A percentile compares a stretch with the other conserved stretches of the same genome.
Conservation (phyloP, 2,113 vertebrate species). For the Tachuris rubrigastra region DNA sequence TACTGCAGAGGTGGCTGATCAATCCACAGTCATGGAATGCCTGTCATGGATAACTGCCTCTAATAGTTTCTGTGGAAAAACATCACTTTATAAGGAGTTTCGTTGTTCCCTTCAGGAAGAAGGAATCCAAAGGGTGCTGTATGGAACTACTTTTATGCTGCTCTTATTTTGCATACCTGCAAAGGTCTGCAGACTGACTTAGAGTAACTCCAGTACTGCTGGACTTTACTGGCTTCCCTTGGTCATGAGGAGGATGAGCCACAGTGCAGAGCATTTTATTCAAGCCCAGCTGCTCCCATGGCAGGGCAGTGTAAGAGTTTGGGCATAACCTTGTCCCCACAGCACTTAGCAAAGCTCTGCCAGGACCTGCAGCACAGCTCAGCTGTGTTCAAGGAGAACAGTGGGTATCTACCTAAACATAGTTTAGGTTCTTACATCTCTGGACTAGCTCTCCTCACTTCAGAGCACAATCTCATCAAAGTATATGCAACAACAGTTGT, state of each 20-base stretch:
- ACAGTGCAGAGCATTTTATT: neutral
- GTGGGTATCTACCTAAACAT: fast-evolving
- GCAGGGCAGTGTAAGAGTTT: neutral
- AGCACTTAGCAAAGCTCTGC: neutral
- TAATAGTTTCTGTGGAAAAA: neutral
- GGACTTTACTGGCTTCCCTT: neutral
- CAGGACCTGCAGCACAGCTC: too few relatives aligned
- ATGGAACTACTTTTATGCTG: neutral
- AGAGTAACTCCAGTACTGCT: neutral
- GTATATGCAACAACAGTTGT: neutral
- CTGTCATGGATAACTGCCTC: neutral
- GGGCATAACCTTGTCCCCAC: fast-evolving
- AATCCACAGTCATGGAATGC: neutral
- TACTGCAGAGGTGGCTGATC: neutral
- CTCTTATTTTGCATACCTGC: neutral
- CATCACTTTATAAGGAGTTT: neutral
- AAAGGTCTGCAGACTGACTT: neutral
- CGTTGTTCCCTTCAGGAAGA: neutral
- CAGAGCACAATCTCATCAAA: neutral
- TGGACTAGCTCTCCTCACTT: neutral
- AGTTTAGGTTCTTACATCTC: neutral
- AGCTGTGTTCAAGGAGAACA: fast-evolving
- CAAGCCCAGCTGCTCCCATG: neutral
- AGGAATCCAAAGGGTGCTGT: neutral
- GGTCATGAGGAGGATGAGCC: neutral